These are phyloP conservation scores for Sphaeramia orbicularis DNA, from an alignment of 2,797 vertebrate genomes.

Conservation along the genomic window DNA sequence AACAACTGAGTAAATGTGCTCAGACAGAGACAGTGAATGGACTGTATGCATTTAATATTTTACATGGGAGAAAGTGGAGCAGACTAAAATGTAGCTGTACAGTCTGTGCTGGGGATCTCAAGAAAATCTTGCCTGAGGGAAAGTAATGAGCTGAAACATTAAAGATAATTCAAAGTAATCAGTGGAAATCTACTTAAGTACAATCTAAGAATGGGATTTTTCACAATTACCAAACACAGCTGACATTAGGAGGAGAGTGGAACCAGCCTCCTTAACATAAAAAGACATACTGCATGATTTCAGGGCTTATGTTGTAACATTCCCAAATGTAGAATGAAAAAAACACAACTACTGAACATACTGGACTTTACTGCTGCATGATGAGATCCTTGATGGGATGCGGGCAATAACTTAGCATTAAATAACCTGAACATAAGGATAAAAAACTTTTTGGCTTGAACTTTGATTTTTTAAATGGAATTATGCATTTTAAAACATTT, in stretches of 20 bases:
- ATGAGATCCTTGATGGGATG: too few relatives aligned
- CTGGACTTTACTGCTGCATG: constrained; percentile 2
- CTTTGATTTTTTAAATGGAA: too few relatives aligned
- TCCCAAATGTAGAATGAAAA: constrained; percentile 20
- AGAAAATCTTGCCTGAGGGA: neutral
- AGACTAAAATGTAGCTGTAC: constrained; percentile 7
- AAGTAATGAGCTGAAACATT: constrained; percentile 8
- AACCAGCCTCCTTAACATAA: constrained; percentile 5
- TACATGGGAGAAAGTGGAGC: constrained; percentile 4
- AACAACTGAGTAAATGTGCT: neutral
- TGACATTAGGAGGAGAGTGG: constrained; percentile 6
- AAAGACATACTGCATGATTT: constrained; percentile 27
- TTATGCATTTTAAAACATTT: too few relatives aligned
- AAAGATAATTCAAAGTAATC: constrained; percentile 11
- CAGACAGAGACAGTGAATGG: neutral
- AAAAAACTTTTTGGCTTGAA: too few relatives aligned
- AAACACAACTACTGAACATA: too few relatives aligned
- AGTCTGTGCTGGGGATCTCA: neutral
- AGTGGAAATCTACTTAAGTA: neutral
- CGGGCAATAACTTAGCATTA: too few relatives aligned
- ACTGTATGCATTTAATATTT: constrained; percentile 13
- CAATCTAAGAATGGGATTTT: constrained; percentile 4
- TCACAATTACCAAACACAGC: neutral
- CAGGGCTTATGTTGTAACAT: constrained; percentile 28
- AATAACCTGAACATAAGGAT: too few relatives aligned